Evolutionary conservation across 2,888 invertebrate species (phyloP).

Genomic region (Coecobrya sp.): DNA sequence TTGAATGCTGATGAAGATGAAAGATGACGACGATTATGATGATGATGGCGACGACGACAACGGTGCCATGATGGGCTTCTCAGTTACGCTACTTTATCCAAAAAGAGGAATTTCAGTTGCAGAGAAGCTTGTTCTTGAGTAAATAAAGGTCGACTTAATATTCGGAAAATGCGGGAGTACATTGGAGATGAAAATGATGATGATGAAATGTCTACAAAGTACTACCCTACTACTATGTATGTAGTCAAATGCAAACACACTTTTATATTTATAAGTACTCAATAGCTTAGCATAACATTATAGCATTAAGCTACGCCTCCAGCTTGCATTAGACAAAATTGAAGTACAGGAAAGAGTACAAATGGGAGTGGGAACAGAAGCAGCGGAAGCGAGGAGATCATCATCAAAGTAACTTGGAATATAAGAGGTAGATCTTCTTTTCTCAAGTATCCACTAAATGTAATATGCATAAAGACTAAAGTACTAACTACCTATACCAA

Average conservation of each 20-base stretch:
- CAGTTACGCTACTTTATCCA: not conserved
- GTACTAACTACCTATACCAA: not conserved
- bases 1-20: conserved; percentile 51
- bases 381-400: not conserved
- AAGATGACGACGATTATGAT: not conserved
- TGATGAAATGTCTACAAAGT: not conserved
- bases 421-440: not conserved
- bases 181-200: not conserved
- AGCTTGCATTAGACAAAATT: not conserved
- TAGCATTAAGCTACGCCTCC: not conserved
- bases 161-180: not conserved
- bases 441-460: not conserved
- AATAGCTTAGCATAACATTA: not conserved
- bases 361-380: not conserved
- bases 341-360: not conserved
- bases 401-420: not conserved
- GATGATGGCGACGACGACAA: not conserved
- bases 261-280: not conserved
- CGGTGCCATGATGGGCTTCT: not conserved
- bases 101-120: not conserved
- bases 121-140: not conserved
- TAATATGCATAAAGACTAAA: not conserved
- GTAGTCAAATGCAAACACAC: not conserved
- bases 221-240: not conserved
- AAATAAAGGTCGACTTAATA: conserved; percentile 10